Evolutionary conservation across 2,888 invertebrate species (phyloP).

Genomic region (Resseliella maxima): DNA sequence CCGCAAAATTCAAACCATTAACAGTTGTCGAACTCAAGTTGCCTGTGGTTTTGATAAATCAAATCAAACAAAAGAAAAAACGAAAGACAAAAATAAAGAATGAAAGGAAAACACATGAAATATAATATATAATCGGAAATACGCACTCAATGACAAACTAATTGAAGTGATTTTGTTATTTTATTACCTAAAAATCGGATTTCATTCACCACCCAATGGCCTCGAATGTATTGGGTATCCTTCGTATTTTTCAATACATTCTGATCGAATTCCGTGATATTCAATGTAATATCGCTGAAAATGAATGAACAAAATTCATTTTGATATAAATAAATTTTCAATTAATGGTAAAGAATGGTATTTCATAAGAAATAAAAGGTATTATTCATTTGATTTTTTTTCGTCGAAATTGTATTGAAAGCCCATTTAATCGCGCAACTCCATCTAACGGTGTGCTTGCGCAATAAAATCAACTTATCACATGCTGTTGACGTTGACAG

Average conservation of each 20-base stretch:
- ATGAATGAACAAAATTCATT: neutral
- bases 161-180: neutral
- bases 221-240: conserved; percentile 30
- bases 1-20: conserved; percentile 69
- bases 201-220: neutral
- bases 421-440: neutral
- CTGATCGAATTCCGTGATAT: conserved; percentile 37
- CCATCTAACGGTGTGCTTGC: conserved; percentile 24
- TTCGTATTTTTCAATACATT: conserved; percentile 14
- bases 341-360: neutral
- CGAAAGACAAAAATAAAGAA: neutral
- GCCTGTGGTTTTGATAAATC: conserved; percentile 61
- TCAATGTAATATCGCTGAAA: conserved; percentile 41
- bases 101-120: no score
- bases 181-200: conserved; percentile 25
- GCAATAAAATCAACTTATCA: neutral
- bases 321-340: no score
- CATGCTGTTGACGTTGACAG: conserved; percentile 36
- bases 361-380: neutral
- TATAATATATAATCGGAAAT: neutral
- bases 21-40: conserved; percentile 65
- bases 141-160: neutral
- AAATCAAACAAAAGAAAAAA: neutral
- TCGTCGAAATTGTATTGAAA: neutral
- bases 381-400: no score